These are phyloP conservation scores for Macrotus californicus DNA, from an alignment of 2,113 vertebrate species.

Conservation along the genomic window DNA sequence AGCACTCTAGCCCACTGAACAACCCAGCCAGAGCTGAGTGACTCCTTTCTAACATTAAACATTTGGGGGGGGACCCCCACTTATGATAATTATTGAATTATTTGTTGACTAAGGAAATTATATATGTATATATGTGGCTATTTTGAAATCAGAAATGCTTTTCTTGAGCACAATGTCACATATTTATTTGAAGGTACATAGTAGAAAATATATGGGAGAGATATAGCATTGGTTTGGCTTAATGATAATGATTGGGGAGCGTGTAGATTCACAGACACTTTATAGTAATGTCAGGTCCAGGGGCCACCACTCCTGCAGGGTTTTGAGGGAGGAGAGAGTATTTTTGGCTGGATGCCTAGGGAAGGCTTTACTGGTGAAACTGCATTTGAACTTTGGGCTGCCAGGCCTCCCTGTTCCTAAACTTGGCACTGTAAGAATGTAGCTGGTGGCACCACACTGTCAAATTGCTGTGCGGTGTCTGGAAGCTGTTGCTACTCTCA, in stretches of 20 bases:
- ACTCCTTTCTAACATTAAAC: background rate
- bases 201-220: background rate
- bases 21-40: no score
- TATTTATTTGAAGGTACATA: background rate
- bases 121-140: background rate
- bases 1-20: no score
- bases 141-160: background rate
- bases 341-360: background rate
- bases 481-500: background rate
- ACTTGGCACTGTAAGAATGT: background rate
- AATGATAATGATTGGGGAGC: background rate
- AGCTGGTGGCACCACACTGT: background rate
- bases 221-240: background rate
- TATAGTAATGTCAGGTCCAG: background rate
- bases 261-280: background rate
- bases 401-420: background rate
- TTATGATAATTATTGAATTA: background rate
- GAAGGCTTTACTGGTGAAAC: background rate
- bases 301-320: background rate
- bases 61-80: background rate
- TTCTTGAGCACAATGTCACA: background rate
- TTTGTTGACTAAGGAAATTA: background rate
- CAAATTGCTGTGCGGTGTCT: background rate
- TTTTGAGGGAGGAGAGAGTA: background rate
- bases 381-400: background rate